Evolutionary conservation across 2,113 vertebrate genomes (phyloP).

Genomic region (Dasyprocta punctata): DNA sequence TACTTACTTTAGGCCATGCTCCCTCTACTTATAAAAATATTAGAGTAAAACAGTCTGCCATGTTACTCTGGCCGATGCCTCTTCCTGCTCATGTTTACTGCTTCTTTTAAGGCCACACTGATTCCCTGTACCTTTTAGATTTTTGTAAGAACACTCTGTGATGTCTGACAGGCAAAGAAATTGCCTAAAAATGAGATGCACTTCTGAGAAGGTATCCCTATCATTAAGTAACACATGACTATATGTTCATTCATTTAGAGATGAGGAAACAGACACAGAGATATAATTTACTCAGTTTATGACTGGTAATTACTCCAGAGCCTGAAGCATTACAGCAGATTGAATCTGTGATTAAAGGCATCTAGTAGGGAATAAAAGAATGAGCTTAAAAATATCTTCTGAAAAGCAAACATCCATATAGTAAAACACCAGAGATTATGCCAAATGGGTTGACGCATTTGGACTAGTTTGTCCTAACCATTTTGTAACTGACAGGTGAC

Average conservation of each 20-base stretch:
- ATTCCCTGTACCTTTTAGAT: background rate
- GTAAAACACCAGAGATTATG: background rate
- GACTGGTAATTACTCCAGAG: slow-evolving; percentile 38
- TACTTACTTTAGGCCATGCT: background rate
- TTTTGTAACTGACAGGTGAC: slow-evolving; percentile 37
- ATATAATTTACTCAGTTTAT: slow-evolving; percentile 17
- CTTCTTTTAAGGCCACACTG: background rate
- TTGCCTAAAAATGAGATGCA: background rate
- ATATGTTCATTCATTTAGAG: background rate
- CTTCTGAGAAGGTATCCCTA: background rate
- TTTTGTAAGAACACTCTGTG: background rate
- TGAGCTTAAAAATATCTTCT: background rate
- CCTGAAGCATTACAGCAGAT: background rate
- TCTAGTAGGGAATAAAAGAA: background rate
- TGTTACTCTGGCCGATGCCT: background rate
- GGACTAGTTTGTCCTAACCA: background rate
- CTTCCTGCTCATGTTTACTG: background rate
- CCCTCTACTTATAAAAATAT: background rate
- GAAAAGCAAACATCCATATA: background rate
- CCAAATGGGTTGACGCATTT: background rate
- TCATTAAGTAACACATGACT: background rate
- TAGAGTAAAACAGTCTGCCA: too few relatives aligned
- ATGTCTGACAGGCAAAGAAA: background rate
- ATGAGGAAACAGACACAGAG: slow-evolving; percentile 43
- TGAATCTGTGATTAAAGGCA: slow-evolving; percentile 41